A percentile compares a stretch with the other conserved stretches of the same genome.
Conservation (phyloP, 2,113 vertebrate species). For the Australoheros scitulus region DNA sequence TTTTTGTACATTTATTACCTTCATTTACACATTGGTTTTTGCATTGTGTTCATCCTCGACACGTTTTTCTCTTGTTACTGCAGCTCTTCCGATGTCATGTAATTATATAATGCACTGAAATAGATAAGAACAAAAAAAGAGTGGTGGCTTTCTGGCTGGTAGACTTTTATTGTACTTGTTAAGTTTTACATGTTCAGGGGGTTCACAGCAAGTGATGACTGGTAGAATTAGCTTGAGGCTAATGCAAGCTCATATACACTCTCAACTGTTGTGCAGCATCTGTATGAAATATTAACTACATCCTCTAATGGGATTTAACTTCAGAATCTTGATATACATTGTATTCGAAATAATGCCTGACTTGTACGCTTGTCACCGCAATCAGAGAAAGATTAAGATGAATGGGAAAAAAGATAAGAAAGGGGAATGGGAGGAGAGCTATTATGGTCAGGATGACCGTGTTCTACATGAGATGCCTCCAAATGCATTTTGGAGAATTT, state of each 20-base stretch:
- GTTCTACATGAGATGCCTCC: not conserved
- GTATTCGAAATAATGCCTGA: slow-evolving; percentile 7
- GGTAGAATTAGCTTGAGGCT: slow-evolving; percentile 27
- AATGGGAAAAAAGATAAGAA: slow-evolving; percentile 10
- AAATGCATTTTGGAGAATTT: slow-evolving; percentile 6
- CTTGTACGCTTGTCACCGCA: not conserved
- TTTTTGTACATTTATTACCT: not conserved
- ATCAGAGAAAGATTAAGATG: not conserved
- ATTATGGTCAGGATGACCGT: not conserved
- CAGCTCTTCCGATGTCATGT: not conserved
- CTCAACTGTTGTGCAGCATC: slow-evolving; percentile 3
- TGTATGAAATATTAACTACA: slow-evolving; percentile 45
- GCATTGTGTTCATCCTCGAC: not conserved
- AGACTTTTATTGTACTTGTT: not conserved
- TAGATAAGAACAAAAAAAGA: not conserved
- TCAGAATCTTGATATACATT: slow-evolving; percentile 22
- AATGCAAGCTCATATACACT: slow-evolving; percentile 7
- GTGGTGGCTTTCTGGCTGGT: not conserved
- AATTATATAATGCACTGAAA: not conserved
- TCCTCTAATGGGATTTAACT: slow-evolving; percentile 13
- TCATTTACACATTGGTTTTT: not conserved
- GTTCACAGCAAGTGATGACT: slow-evolving; percentile 8
- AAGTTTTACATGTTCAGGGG: slow-evolving; percentile 7
- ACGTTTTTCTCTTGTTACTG: not conserved
- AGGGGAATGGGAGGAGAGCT: not conserved